A percentile compares a stretch with the other conserved stretches of the same genome.
Conservation (phyloP, 2,888 invertebrate species). For the Caenorhabditis imperialis region DNA sequence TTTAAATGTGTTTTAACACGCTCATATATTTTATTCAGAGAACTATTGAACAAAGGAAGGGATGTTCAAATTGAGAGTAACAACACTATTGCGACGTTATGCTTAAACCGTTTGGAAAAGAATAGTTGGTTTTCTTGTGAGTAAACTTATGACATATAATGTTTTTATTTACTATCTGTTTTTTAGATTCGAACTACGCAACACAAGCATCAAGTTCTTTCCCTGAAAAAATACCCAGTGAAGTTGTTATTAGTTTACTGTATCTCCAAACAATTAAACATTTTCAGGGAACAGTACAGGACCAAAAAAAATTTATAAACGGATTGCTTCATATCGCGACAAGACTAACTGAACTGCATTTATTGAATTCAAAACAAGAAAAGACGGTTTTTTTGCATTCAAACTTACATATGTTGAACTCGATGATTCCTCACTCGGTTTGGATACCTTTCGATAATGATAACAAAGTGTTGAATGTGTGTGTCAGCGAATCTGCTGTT, state of each 20-base stretch:
- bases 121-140: too few relatives aligned
- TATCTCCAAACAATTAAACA: not conserved
- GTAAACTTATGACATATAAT: too few relatives aligned
- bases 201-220: too few relatives aligned
- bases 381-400: constrained; percentile 81
- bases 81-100: too few relatives aligned
- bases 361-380: constrained; percentile 90
- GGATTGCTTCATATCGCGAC: constrained; percentile 87
- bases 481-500: constrained; percentile 95
- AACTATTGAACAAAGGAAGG: constrained; percentile 8
- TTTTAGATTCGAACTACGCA: too few relatives aligned
- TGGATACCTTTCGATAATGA: constrained; percentile 92
- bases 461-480: constrained; percentile 95
- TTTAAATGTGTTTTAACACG: not conserved
- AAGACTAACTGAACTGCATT: constrained; percentile 81
- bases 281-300: constrained; percentile 1
- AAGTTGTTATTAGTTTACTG: too few relatives aligned
- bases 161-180: too few relatives aligned
- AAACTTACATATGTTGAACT: constrained; percentile 91
- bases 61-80: too few relatives aligned
- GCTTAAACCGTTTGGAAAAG: too few relatives aligned
- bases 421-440: constrained; percentile 96
- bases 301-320: constrained; percentile 88
- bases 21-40: too few relatives aligned
- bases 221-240: too few relatives aligned